Evolutionary conservation across 1,140 invertebrate genomes (phyloP), one percentile per base, ranked within the genome.

Genomic region (Euborellia annulipes): DNA sequence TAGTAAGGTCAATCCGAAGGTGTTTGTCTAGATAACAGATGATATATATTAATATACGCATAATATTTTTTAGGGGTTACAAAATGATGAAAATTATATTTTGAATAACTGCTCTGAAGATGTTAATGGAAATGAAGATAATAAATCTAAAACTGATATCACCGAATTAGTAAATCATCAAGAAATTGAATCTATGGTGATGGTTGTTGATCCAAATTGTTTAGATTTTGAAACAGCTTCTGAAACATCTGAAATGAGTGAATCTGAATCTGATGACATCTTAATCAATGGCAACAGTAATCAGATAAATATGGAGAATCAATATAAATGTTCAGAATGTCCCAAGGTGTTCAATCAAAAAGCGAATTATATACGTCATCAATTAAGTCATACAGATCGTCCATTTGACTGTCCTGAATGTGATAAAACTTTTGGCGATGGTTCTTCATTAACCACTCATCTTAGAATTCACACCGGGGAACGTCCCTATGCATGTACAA

Each of bases 371-470:
- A 71, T 68, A 55, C 70, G 67, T 0, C 70, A 72, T 51, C 63
- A 69, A 61, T 51, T 67, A 17, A 58, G 70, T 16, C 70, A 72
- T 51, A 69, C 67, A 1, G 70, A 70, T 4, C 68, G 71, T 39
- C 76, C 76, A 11, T 79, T 72, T 55, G 71, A 72, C 32, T 82
- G 79, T 58, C 66, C 69, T 16, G 68, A 76, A 46, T 82, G 79
- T 59, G 68, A 67, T 14, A 79, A 79, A 60, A 73, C 71, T 40
- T 81, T 81, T 52, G 77, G 75, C 11, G 59, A 76, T 13, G 85
- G 81, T 48, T 85, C 82, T 44, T 91, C 90, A 64, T 68, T 91
- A 3, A 82, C 85, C 48, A 82, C 89, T 52, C 88, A 93, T 60
- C 67, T 88, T 49, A 69, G 85, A 39, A 76, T 77, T 27, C 80